Percentiles rank a stretch among this genome's conserved stretches.
phyloP scores from a whole-genome alignment of 2,797 vertebrate species.

The Podarcis lilfordi region DNA sequence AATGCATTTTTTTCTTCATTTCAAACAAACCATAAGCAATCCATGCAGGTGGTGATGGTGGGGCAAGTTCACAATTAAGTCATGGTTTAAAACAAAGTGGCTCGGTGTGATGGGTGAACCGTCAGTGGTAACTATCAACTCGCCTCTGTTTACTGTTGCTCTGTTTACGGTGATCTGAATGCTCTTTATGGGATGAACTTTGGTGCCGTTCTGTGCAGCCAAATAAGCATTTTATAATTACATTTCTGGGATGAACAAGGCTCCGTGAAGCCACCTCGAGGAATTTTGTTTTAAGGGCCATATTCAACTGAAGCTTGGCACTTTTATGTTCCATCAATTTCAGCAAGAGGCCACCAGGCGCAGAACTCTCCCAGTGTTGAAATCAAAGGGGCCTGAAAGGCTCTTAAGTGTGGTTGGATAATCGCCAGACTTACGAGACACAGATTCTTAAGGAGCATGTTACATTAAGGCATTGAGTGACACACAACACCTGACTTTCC shows the following conservation, averaged over 20 bases:
- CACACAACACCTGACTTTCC: slow-evolving; percentile 7
- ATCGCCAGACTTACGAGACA: background rate
- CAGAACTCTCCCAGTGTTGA: background rate
- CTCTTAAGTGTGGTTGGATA: too few relatives aligned
- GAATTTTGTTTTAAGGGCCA: background rate
- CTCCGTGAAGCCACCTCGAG: background rate
- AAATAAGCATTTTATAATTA: background rate
- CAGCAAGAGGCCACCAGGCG: background rate
- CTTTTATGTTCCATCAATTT: background rate
- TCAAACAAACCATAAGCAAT: too few relatives aligned
- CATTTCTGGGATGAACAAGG: background rate
- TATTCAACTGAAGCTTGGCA: background rate
- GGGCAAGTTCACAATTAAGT: too few relatives aligned
- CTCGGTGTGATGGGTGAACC: too few relatives aligned
- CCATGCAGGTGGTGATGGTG: too few relatives aligned
- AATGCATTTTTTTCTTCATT: too few relatives aligned
- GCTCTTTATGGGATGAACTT: background rate
- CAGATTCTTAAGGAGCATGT: background rate
- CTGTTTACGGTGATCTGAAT: background rate
- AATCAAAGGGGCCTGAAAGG: background rate
- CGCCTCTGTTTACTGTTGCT: background rate
- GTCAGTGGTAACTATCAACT: background rate
- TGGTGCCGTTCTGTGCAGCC: background rate
- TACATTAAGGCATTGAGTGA: slow-evolving; percentile 5
- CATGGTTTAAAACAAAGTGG: too few relatives aligned